A percentile compares a stretch with the other conserved stretches of the same genome.
Evolutionary conservation across 1,140 invertebrate genomes (phyloP).

Genomic region (Drosophila sp.): DNA sequence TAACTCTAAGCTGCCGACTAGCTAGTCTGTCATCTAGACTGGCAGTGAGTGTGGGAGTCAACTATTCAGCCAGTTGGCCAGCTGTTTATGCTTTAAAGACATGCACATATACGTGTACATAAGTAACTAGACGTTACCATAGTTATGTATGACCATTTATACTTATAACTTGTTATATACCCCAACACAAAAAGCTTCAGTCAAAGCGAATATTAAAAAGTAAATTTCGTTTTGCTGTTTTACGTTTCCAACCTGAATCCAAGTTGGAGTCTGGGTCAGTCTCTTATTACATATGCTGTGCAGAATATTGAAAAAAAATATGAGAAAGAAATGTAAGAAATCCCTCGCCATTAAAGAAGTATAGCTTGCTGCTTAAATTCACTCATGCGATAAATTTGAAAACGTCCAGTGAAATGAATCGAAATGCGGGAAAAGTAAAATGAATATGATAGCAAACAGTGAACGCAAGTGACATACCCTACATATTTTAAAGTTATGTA

Average conservation of each 20-base stretch:
- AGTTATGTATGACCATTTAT: not conserved
- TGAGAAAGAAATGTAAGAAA: slow-evolving; percentile 15
- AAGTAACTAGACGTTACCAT: not conserved
- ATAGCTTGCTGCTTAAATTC: slow-evolving; percentile 66
- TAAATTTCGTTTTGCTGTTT: slow-evolving; percentile 35
- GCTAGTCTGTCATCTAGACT: slow-evolving; percentile 11
- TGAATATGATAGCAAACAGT: slow-evolving; percentile 5
- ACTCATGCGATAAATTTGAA: slow-evolving; percentile 79
- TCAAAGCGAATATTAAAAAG: slow-evolving; percentile 52
- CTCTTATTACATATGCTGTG: slow-evolving; percentile 68
- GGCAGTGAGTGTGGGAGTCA: not conserved
- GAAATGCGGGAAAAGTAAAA: slow-evolving; percentile 53
- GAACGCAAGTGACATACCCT: slow-evolving; percentile 1
- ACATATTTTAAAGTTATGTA: no score
- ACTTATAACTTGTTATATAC: slow-evolving; percentile 19
- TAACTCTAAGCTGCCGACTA: slow-evolving; percentile 55
- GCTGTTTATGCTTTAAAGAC: slow-evolving; percentile 42
- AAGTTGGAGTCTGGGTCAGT: slow-evolving; percentile 26
- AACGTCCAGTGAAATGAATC: slow-evolving; percentile 78
- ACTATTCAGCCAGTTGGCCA: slow-evolving; percentile 21
- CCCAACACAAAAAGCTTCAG: slow-evolving; percentile 15
- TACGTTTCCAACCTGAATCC: not conserved
- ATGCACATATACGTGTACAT: slow-evolving; percentile 7
- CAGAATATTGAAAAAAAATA: slow-evolving; percentile 22
- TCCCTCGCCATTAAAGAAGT: slow-evolving; percentile 59